Evolutionary conservation across 1,140 invertebrate genomes (phyloP).

Genomic region (Mamestra configurata): DNA sequence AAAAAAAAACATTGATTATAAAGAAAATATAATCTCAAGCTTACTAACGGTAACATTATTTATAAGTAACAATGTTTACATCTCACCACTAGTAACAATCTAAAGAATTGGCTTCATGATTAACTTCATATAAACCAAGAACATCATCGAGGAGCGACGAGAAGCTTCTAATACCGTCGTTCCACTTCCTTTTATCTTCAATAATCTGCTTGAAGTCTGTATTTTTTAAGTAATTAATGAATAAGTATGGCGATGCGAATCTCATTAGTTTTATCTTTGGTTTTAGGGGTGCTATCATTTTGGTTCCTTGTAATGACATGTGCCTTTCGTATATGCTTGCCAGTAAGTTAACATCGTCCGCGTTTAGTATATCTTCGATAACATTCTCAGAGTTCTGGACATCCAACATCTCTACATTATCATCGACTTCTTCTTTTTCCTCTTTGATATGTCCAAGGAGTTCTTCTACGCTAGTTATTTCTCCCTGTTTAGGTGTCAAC

Average conservation of each 20-base stretch:
- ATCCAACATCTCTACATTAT: slow-evolving; percentile 51
- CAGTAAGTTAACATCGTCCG: slow-evolving; percentile 78
- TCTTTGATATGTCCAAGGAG: slow-evolving; percentile 68
- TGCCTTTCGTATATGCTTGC: slow-evolving; percentile 79
- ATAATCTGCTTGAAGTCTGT: slow-evolving; percentile 77
- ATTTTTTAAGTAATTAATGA: slow-evolving; percentile 69
- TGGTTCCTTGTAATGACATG: slow-evolving; percentile 67
- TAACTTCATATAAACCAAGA: slow-evolving; percentile 78
- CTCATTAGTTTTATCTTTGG: slow-evolving; percentile 68
- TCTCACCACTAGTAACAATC: slow-evolving; percentile 77
- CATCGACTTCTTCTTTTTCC: slow-evolving; percentile 35
- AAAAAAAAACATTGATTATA: slow-evolving; percentile 18
- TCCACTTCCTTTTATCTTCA: slow-evolving; percentile 80
- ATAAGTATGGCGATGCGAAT: slow-evolving; percentile 75
- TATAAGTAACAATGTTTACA: not conserved
- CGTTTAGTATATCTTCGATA: slow-evolving; percentile 80
- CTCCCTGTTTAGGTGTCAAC: slow-evolving; percentile 64
- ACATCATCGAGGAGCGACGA: slow-evolving; percentile 81
- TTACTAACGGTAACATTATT: slow-evolving; percentile 10
- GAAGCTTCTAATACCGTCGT: slow-evolving; percentile 78
- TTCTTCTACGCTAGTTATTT: slow-evolving; percentile 69
- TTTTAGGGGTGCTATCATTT: slow-evolving; percentile 46
- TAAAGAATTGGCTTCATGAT: slow-evolving; percentile 76
- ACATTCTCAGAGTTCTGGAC: slow-evolving; percentile 68
- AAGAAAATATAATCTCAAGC: slow-evolving; percentile 31